Base-by-base conservation (phyloP, 2,888 invertebrate genomes). In the Elmis aenea region DNA sequence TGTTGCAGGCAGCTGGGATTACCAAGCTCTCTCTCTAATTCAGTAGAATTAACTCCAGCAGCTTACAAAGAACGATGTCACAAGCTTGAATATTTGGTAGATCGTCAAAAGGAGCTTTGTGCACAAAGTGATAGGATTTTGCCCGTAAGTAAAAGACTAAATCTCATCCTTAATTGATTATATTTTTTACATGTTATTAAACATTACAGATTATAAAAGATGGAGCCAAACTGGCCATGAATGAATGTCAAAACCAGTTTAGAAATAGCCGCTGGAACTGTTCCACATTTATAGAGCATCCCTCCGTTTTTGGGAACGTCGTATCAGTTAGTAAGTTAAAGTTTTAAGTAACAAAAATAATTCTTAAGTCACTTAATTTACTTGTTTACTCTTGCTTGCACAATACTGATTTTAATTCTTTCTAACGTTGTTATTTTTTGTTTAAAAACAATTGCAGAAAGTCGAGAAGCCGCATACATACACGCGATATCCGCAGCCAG, bases 191-290 rank as follows among this genome's bases (percentile, higher is more conserved):
- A 22, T 15, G 22, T 31, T 8, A 18, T 6, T 6, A 18, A 18
- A 6, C 18, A 6, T 74, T 74, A 6, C 74, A 88, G 86, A 81
- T 86, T 33, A 73, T 90, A 35, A 81, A 84, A 41, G 76, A 78
- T 11, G 92, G 91, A 9, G 91, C 92, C 5, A 76, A 79, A 63
- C 76, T 90, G 64, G 89, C 87, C 2, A 83, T 92, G 37, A 86
- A 88, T 52, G 92, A 93, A 66, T 93, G 93, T 63, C 89, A 92
- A 69, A 76, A 84, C 59, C 92, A 93, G 71, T 92, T 93, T 64
- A 74, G 81, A 41, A 82, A 84, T 62, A 84, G 86, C 55, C 75
- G 91, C 58, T 92, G 91, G 91, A 92, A 92, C 67, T 92, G 92
- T 68, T 84, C 88, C 38, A 83, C 85, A 4, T 81, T 77, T 65